Percentiles rank a stretch among this genome's conserved stretches.
phyloP scores from a whole-genome alignment of 2,797 vertebrate genomes.

The Aphelocoma californica region DNA sequence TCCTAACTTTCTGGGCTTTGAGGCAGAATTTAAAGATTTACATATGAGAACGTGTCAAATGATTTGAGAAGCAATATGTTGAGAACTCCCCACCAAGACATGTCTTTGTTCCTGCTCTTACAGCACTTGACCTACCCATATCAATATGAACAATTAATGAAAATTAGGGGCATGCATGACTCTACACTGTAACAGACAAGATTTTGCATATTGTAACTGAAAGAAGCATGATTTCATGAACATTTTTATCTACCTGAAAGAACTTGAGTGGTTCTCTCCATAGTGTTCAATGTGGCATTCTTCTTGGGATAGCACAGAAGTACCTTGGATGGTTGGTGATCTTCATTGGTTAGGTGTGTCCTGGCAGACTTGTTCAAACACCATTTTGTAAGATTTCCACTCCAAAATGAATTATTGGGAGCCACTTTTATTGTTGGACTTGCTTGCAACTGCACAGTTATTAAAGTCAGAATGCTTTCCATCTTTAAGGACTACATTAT shows the following conservation, averaged over 20 bases:
- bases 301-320: not conserved
- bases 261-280: not conserved
- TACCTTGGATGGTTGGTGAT: not conserved
- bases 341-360: not conserved
- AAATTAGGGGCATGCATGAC: not conserved
- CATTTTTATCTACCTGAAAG: not conserved
- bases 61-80: not conserved
- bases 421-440: not conserved
- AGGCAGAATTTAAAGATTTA: not conserved
- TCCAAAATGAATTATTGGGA: not conserved
- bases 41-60: accelerated
- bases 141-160: not conserved
- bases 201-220: not conserved
- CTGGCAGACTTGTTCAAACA: not conserved
- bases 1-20: not conserved
- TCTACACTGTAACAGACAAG: not conserved
- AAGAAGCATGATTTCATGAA: not conserved
- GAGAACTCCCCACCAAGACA: not conserved
- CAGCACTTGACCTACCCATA: not conserved
- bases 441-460: not conserved
- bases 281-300: not conserved
- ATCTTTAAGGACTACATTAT: not conserved
- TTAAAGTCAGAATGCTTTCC: not conserved
- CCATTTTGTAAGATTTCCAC: not conserved
- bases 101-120: not conserved